phyloP scores from a whole-genome alignment of 2,888 invertebrate species.

The Danaus chrysippus region DNA sequence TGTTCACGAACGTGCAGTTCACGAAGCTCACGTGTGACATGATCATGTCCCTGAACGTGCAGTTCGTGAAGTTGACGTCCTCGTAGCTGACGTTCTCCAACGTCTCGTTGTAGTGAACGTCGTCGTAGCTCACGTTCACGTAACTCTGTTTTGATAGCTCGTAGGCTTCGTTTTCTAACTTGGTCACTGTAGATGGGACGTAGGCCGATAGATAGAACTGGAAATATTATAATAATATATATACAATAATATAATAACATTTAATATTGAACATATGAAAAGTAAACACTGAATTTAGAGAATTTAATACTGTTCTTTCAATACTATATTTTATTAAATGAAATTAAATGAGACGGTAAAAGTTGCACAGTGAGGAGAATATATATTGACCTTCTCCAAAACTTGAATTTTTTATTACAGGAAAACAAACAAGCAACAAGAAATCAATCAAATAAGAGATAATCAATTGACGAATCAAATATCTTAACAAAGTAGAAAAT shows the following conservation, averaged over 20 bases:
- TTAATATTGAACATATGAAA: background rate
- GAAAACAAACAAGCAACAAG: no score
- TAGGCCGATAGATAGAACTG: conserved; percentile 78
- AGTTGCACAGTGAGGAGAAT: no score
- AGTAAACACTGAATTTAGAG: background rate
- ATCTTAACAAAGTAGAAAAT: no score
- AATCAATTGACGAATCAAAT: no score
- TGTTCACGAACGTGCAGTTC: conserved; percentile 84
- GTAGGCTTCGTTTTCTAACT: conserved; percentile 57
- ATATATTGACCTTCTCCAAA: no score
- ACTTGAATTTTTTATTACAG: no score
- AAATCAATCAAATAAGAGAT: no score
- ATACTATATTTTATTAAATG: no score
- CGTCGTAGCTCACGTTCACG: conserved; percentile 52
- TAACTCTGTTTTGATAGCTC: conserved; percentile 50
- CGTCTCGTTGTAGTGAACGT: conserved; percentile 77
- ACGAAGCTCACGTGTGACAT: conserved; percentile 85
- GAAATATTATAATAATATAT: conserved; percentile 32
- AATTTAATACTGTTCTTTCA: no score
- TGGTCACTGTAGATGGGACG: conserved; percentile 69
- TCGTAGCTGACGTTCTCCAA: conserved; percentile 81
- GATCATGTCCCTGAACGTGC: conserved; percentile 83
- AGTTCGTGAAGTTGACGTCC: conserved; percentile 80
- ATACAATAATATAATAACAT: background rate
- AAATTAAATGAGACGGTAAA: no score